A percentile compares a stretch with the other conserved stretches of the same genome.
Evolutionary conservation across 1,140 invertebrate genomes (phyloP).

Genomic region (Orussus abietinus): DNA sequence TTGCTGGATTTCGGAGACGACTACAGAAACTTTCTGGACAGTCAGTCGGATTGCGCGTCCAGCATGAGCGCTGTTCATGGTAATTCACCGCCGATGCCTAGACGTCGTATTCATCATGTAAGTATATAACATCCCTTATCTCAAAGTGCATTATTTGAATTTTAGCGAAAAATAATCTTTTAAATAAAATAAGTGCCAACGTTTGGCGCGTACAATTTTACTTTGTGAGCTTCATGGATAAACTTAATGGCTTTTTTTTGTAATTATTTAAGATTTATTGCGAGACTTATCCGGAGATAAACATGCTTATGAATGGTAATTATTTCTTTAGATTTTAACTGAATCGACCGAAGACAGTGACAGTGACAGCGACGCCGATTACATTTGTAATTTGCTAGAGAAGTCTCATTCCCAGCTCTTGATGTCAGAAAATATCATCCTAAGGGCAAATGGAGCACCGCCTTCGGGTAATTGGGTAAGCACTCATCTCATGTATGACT

Average conservation of each 20-base stretch:
- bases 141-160: slow-evolving; percentile 37
- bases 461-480: slow-evolving; percentile 28
- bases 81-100: slow-evolving; percentile 33
- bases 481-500: no score
- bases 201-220: slow-evolving; percentile 15
- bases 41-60: slow-evolving; percentile 78
- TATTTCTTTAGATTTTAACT: slow-evolving; percentile 14
- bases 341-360: slow-evolving; percentile 30
- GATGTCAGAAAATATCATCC: slow-evolving; percentile 56
- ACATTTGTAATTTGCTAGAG: slow-evolving; percentile 57
- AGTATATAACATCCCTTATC: slow-evolving; percentile 35
- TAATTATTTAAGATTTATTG: slow-evolving; percentile 19
- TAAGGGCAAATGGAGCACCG: slow-evolving; percentile 46
- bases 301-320: not conserved
- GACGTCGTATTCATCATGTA: slow-evolving; percentile 45
- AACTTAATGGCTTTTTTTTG: slow-evolving; percentile 16
- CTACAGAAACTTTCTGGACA: slow-evolving; percentile 83
- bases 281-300: no score
- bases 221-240: slow-evolving; percentile 5
- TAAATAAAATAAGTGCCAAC: slow-evolving; percentile 15
- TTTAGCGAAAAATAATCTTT: slow-evolving; percentile 10
- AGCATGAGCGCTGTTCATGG: slow-evolving; percentile 62
- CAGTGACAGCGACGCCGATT: slow-evolving; percentile 54
- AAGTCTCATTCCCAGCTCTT: slow-evolving; percentile 56
- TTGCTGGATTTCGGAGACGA: slow-evolving; percentile 87